Evolutionary conservation across 2,797 vertebrate genomes (phyloP).

Genomic region (Sebastes glaucus): DNA sequence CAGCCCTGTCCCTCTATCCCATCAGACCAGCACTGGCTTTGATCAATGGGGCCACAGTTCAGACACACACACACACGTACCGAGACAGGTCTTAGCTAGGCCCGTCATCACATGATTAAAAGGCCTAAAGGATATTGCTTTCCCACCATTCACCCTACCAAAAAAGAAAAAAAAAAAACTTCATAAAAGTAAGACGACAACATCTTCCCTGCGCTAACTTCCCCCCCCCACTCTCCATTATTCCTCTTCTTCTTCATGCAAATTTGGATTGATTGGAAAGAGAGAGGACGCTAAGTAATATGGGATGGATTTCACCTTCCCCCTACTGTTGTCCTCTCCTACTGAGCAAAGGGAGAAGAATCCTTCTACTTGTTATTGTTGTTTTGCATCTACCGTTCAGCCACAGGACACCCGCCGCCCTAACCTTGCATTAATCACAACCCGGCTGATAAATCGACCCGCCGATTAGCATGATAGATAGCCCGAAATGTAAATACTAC

Average conservation of each 20-base stretch:
- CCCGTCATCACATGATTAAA: conserved; percentile 84
- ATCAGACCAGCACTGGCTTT: conserved; percentile 86
- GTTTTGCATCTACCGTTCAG: conserved; percentile 49
- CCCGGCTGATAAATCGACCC: conserved; percentile 88
- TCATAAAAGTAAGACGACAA: conserved; percentile 81
- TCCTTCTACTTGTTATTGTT: conserved; percentile 47
- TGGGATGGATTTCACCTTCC: conserved; percentile 42
- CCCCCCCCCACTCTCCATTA: background rate
- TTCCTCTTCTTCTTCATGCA: conserved; percentile 15
- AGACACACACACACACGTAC: conserved; percentile 55
- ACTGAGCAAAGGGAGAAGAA: conserved; percentile 44
- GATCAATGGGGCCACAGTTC: conserved; percentile 87
- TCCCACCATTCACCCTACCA: conserved; percentile 73
- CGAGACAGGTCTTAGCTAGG: conserved; percentile 69
- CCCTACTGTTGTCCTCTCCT: conserved; percentile 23
- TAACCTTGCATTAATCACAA: conserved; percentile 67
- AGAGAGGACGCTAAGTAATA: conserved; percentile 10
- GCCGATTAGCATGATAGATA: conserved; percentile 92
- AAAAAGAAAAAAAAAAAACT: conserved; percentile 71
- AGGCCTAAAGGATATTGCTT: conserved; percentile 87
- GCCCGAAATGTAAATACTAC: conserved; percentile 94
- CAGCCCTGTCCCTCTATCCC: conserved; percentile 85
- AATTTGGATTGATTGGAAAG: conserved; percentile 45
- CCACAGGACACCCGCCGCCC: conserved; percentile 55
- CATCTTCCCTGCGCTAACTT: conserved; percentile 37